Percentiles rank a stretch among this genome's conserved stretches.
Conservation (phyloP, 2,797 vertebrate genomes). For the Pipistrellus pygmaeus region DNA sequence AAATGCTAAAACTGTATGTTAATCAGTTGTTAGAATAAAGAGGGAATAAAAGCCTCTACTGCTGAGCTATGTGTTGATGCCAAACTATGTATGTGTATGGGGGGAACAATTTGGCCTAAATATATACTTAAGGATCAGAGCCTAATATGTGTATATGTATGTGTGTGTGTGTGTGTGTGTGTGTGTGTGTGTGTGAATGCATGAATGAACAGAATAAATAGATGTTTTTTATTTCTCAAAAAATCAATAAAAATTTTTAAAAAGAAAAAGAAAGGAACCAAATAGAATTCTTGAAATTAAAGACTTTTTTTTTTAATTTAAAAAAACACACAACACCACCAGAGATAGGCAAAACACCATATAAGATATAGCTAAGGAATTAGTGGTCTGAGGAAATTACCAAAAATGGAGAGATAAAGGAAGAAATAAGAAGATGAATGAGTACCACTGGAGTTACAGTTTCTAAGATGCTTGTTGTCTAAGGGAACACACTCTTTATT, state of each 20-base stretch:
- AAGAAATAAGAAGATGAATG: neutral
- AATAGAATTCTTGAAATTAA: neutral
- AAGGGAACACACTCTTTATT: neutral
- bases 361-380: neutral
- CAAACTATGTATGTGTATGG: neutral
- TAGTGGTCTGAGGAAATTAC: slow-evolving; percentile 1
- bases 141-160: neutral
- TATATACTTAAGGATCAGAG: neutral
- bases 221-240: too few relatives aligned
- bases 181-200: neutral
- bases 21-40: neutral
- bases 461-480: neutral
- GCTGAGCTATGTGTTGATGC: neutral
- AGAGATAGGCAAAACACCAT: neutral
- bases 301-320: neutral
- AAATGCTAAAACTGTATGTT: neutral
- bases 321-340: neutral
- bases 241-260: too few relatives aligned
- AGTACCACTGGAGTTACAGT: neutral
- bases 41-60: slow-evolving; percentile 25
- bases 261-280: neutral
- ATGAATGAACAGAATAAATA: too few relatives aligned
- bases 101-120: neutral
- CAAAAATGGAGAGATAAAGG: neutral
- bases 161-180: neutral